phyloP scores from a whole-genome alignment of 2,797 vertebrate species.

The Crenichthys baileyi region DNA sequence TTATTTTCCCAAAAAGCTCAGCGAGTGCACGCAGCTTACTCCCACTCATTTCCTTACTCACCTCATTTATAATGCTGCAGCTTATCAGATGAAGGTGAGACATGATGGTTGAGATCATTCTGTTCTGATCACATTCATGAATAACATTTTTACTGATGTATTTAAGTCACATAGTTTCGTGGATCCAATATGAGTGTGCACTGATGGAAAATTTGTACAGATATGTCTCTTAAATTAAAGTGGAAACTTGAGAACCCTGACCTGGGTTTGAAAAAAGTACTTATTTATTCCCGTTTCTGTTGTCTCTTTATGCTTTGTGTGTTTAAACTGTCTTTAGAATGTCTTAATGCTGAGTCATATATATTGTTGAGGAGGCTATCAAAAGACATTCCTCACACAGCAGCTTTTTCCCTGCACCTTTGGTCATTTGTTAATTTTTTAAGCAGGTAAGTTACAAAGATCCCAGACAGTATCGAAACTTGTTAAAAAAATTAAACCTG shows the following conservation, averaged over 20 bases:
- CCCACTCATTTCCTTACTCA: slow-evolving; percentile 7
- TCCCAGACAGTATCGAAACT: not conserved
- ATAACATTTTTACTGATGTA: not conserved
- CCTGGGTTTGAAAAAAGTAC: not conserved
- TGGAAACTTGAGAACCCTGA: not conserved
- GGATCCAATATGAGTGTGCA: not conserved
- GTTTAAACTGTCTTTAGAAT: not conserved
- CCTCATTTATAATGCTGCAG: slow-evolving; percentile 5
- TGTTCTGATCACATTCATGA: not conserved
- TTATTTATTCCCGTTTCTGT: not conserved
- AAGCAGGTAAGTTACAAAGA: not conserved
- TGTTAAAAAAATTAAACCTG: not conserved
- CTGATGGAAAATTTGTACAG: not conserved
- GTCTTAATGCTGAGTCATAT: too few relatives aligned
- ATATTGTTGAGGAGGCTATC: too few relatives aligned
- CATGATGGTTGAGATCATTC: slow-evolving; percentile 3
- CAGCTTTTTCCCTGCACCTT: too few relatives aligned
- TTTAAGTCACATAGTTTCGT: too few relatives aligned
- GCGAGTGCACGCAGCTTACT: not conserved
- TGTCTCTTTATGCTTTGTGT: not conserved
- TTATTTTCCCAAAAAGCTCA: not conserved
- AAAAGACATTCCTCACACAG: too few relatives aligned
- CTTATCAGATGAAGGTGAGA: slow-evolving; percentile 7
- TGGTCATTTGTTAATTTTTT: not conserved
- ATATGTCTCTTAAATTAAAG: not conserved